Conservation (phyloP, 37 sponge, comb jelly and placozoan genomes). For the Crambe crambe region DNA sequence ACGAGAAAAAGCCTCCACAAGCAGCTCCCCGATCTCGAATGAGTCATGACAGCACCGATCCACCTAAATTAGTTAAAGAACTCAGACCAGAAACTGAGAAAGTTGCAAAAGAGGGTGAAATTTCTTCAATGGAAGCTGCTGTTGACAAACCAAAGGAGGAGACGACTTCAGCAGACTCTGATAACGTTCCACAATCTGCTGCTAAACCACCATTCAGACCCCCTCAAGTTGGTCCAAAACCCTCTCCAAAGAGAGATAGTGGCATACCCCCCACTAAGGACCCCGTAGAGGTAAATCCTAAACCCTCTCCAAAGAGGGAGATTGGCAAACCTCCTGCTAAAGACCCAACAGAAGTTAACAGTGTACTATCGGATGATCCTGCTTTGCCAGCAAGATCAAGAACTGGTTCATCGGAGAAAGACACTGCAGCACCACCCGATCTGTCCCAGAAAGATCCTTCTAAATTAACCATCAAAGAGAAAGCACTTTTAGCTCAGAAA, state of each 20-base stretch:
- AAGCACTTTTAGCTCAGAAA: constrained; percentile 52
- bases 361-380: not conserved
- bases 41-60: not conserved
- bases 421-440: constrained; percentile 11
- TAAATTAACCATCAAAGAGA: constrained; percentile 43
- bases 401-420: not conserved
- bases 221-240: constrained; percentile 5
- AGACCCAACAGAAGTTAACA: not conserved
- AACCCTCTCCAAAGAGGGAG: constrained; percentile 21
- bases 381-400: not conserved
- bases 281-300: not conserved
- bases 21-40: not conserved
- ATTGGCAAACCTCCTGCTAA: not conserved
- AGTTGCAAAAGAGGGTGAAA: not conserved
- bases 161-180: not conserved
- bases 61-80: not conserved
- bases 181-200: too few species aligned
- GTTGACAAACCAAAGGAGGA: not conserved
- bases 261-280: constrained; percentile 2
- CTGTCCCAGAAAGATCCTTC: constrained; percentile 38
- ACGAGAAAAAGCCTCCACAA: not conserved
- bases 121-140: not conserved
- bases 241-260: constrained; percentile 8
- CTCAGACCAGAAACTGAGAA: not conserved
- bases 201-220: not conserved